Base-by-base conservation (phyloP, 2,888 invertebrate genomes). In the Leucophenga montana region DNA sequence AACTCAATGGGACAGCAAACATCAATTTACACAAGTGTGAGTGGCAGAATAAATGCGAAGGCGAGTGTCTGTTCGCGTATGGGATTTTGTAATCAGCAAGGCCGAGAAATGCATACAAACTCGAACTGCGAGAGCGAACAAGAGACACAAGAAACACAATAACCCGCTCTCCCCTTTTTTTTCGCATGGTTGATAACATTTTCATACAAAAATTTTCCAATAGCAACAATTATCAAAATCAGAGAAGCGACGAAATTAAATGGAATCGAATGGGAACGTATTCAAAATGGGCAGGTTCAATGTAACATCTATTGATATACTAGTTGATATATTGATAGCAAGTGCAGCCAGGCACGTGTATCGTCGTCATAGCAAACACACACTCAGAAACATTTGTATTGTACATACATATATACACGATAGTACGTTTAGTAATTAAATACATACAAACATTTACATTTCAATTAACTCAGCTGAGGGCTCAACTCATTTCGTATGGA, bases 11-110 rank as follows among this genome's bases (percentile, higher is more conserved):
- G 11, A 50, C 16, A 8, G 50, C 50, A 50, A 50, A 50, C 50
- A n/a, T 50, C 16, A 16, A n/a, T 39, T 39, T 39, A 11, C 11
- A 39, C 3, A 39, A 39, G 39, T 39, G 39, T 8, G 39, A 39
- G 8, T 39, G 18, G n/a, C 1, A 50, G 18, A 50, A 6, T 4
- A 50, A 50, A 50, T 50, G 18, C 50, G 50, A 59, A 59, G 14
- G 9, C 16, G 33, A 59, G 56, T 20, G 56, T 14, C 56, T 20
- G 8, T 27, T 20, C 22, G 8, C 8, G 27, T 4, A 9, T 20
- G 56, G 22, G 50, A 1, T 50, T 50, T n/a, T n/a, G n/a, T 56
- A 59, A 59, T 59, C 59, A 59, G 59, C 59, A 59, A 59, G 59
- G 59, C 59, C 59, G 59, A n/a, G 59, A 59, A 13, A 59, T 59